phyloP scores from a whole-genome alignment of 1,140 invertebrate genomes.

The Drosophila neocordata region DNA sequence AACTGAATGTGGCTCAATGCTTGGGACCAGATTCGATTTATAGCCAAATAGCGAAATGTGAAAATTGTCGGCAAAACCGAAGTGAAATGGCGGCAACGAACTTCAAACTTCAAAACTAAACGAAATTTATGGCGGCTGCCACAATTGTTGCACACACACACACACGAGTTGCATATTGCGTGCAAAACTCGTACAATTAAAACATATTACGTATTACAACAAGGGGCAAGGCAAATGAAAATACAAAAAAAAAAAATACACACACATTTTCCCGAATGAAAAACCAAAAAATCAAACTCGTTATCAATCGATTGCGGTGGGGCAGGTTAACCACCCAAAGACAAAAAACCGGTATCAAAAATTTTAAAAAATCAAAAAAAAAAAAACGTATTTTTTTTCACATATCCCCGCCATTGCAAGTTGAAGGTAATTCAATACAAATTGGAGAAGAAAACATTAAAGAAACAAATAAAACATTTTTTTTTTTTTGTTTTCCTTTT shows the following conservation, averaged over 20 bases:
- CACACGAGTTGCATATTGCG: slow-evolving; percentile 32
- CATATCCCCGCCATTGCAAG: slow-evolving; percentile 14
- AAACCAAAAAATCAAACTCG: slow-evolving; percentile 49
- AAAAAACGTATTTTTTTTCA: slow-evolving; percentile 34
- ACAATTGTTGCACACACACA: slow-evolving; percentile 44
- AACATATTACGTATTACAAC: slow-evolving; percentile 72
- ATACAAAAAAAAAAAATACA: neutral
- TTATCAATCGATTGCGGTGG: slow-evolving; percentile 38
- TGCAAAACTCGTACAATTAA: slow-evolving; percentile 73
- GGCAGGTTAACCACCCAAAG: slow-evolving; percentile 65
- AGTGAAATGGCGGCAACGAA: slow-evolving; percentile 63
- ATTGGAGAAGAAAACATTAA: neutral
- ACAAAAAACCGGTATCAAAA: slow-evolving; percentile 34
- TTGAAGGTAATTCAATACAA: neutral
- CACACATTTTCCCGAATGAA: slow-evolving; percentile 40
- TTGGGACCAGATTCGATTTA: slow-evolving; percentile 82
- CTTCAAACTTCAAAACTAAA: slow-evolving; percentile 60
- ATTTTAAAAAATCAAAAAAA: slow-evolving; percentile 72
- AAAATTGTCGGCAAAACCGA: slow-evolving; percentile 40
- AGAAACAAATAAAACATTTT: slow-evolving; percentile 4
- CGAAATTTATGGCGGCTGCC: slow-evolving; percentile 49
- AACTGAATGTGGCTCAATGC: slow-evolving; percentile 70
- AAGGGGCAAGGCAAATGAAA: slow-evolving; percentile 31
- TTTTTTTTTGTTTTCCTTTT: too few relatives aligned
- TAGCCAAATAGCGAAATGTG: slow-evolving; percentile 64